Evolutionary conservation across 1,140 invertebrate species (phyloP), one percentile per base, ranked within the genome.

Genomic region (Acyrthosiphon pisum): DNA sequence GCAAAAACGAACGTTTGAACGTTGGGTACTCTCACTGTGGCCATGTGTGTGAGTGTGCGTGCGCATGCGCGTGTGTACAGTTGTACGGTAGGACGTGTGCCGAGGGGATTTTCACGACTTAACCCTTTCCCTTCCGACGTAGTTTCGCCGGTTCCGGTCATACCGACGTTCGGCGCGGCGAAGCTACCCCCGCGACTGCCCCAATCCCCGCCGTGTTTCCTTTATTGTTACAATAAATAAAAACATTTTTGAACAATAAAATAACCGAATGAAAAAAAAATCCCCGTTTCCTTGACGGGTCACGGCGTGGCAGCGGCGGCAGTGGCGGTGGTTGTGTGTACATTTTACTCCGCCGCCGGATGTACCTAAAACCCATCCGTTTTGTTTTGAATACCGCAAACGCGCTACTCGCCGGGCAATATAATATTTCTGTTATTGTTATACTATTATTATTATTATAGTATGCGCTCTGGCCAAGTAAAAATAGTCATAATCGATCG

Each of bases 221-320:
- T 93, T 93, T 93, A 93, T 83, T 91, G 76, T 93, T 93, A 56
- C 91, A 48, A 93, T 93, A 84, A 93, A 93, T 93, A 84, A 84
- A 91, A 84, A 84, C 48, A 93, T 86, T 90, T 89, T 37, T 53
- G 11, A 53, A 89, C 22, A 89, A 89, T 23, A 56, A 56, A 37
- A 90, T 6, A 37, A 20, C 30, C 26, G n/a, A 20, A 48, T n/a
- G 30, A 35, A 56, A 60, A 90, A 90, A 83, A 91, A 53, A 35
- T n/a, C 76, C 35, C 6, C 22, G 23, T 93, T 93, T 84, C 91
- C 91, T 93, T 41, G 76, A 83, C 48, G 41, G 91, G 89, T 90
- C 53, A 23, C 30, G 53, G 23, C 7, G 9, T 18, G 48, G 20
- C 4, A 41, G 37, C 23, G n/a, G 46, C 11, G 9, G 89, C 14